These are phyloP conservation scores for Porites rus DNA, from an alignment of 92 coral and sea anemone species.

Conservation along the genomic window DNA sequence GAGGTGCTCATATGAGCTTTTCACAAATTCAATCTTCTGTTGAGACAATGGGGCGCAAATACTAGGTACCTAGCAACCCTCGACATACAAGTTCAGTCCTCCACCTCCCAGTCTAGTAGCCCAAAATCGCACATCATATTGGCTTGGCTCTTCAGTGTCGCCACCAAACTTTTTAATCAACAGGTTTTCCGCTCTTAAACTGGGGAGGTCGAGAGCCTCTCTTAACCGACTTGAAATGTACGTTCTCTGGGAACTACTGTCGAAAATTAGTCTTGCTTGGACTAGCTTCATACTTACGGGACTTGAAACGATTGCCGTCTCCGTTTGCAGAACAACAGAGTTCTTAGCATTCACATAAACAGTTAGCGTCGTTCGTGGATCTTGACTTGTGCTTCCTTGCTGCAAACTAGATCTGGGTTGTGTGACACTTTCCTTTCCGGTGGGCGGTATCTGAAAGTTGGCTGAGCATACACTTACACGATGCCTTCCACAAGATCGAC, in stretches of 20 bases:
- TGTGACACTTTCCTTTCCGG: neutral
- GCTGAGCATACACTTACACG: conserved; percentile 72
- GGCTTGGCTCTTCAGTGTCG: too few relatives aligned
- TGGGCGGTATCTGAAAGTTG: neutral
- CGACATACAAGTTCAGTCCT: too few relatives aligned
- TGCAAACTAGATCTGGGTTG: neutral
- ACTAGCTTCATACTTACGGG: conserved; percentile 35
- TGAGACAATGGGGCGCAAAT: too few relatives aligned
- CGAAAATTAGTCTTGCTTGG: conserved; percentile 65
- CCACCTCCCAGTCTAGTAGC: too few relatives aligned
- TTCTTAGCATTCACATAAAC: conserved; percentile 24
- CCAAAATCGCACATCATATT: too few relatives aligned
- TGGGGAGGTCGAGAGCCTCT: conserved; percentile 52
- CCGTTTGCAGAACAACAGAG: conserved; percentile 67
- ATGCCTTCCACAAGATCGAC: conserved; percentile 35
- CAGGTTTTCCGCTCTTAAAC: too few relatives aligned
- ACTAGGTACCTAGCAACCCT: too few relatives aligned
- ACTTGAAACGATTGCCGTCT: conserved; percentile 54
- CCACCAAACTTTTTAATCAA: too few relatives aligned
- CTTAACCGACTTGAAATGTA: conserved; percentile 59
- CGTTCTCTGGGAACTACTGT: conserved; percentile 74
- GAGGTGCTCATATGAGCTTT: too few relatives aligned
- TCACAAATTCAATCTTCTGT: too few relatives aligned
- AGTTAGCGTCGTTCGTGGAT: neutral
- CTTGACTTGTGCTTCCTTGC: neutral